Base-by-base conservation (phyloP, 2,888 invertebrate genomes). In the Sphaeridia pumilis region DNA sequence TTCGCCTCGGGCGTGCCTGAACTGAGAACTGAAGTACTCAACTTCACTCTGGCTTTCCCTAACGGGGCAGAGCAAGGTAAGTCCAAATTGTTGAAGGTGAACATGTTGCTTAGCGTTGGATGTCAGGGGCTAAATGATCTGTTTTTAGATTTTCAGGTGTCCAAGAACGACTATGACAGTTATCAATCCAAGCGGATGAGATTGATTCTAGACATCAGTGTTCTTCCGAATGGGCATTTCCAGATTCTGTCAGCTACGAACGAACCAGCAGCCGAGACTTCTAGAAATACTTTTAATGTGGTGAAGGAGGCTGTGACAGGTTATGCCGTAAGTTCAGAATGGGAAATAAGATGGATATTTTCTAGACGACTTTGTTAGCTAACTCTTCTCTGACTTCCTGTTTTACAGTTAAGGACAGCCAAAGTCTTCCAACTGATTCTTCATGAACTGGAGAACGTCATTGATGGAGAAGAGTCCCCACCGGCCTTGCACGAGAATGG, bases 191-290 rank as follows among this genome's bases (percentile, higher is more conserved):
- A 61, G 31, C 46, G 57, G 12, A 52, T 58, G 2, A 61, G 59
- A 35, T 41, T 61, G 4, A 31, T 61, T 3, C 21, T 61, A 42
- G 58, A 61, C 42, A 59, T 61, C 24, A 56, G 52, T 2, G 47
- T 59, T 2, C 46, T 54, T 14, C 42, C 52, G 42, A 41, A 51
- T n/a, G 31, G 46, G 3, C 25, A 51, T 2, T 51, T 35, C 27
- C 25, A 51, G 35, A 5, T 51, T 2, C 28, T 46, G 4, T 45
- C 51, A 2, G 46, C 26, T 2, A 3, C 12, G 21, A 51, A 44
- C 27, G 24, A 20, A n/a, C n/a, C n/a, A n/a, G n/a, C n/a, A n/a
- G n/a, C n/a, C n/a, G n/a, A n/a, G n/a, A n/a, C n/a, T n/a, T n/a
- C n/a, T n/a, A n/a, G n/a, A n/a, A n/a, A n/a, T n/a, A n/a, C n/a